Percentiles rank a stretch among this genome's conserved stretches.
These are phyloP conservation scores for Chiloscyllium plagiosum DNA, from an alignment of 2,113 vertebrate species.

Conservation along the genomic window DNA sequence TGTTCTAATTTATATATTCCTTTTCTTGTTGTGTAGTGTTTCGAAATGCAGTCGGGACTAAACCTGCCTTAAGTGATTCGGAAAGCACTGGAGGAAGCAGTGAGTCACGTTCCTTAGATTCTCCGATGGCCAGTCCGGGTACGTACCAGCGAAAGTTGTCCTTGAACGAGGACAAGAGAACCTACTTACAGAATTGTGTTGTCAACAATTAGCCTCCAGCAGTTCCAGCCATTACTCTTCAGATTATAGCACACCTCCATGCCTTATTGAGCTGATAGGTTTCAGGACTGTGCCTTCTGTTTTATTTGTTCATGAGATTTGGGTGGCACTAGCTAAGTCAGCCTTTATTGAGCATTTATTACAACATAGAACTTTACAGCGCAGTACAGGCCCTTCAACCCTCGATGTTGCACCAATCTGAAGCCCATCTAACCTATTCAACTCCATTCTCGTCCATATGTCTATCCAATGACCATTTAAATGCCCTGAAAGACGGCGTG, in stretches of 20 bases:
- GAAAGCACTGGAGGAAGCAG: conserved; percentile 72
- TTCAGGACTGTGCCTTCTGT: not conserved
- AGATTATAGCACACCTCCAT: not conserved
- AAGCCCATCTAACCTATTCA: too few relatives aligned
- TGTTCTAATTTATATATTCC: not conserved
- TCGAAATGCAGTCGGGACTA: conserved; percentile 38
- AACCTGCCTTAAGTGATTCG: conserved; percentile 55
- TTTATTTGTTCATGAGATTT: too few relatives aligned
- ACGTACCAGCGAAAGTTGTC: conserved; percentile 10
- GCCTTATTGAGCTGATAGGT: not conserved
- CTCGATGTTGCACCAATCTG: too few relatives aligned
- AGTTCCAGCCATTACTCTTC: not conserved
- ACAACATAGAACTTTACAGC: too few relatives aligned
- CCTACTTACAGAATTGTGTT: not conserved
- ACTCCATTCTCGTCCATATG: too few relatives aligned
- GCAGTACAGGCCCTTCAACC: too few relatives aligned
- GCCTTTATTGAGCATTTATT: too few relatives aligned
- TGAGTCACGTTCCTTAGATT: conserved; percentile 62
- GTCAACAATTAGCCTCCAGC: not conserved
- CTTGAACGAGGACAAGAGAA: not conserved
- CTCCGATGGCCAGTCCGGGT: conserved; percentile 78
- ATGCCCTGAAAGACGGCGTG: too few relatives aligned
- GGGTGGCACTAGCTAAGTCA: too few relatives aligned
- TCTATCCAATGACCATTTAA: too few relatives aligned
- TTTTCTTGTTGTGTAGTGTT: not conserved